Percentiles rank a stretch among this genome's conserved stretches.
These are phyloP conservation scores for Brachionus rubens DNA, from an alignment of 1,140 invertebrate genomes.

Conservation along the genomic window DNA sequence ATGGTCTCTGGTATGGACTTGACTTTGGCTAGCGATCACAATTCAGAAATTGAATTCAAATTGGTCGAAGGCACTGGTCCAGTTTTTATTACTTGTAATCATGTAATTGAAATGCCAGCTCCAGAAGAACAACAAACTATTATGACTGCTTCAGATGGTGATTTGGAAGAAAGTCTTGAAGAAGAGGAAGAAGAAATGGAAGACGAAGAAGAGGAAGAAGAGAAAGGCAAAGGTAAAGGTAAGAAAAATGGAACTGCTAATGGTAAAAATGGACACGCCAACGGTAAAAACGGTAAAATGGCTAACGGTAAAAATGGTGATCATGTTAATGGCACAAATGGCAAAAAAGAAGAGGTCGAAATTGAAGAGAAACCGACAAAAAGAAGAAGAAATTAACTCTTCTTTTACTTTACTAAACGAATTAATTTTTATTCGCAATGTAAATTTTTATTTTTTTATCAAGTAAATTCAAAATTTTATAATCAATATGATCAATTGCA, in stretches of 20 bases:
- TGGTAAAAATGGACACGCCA: background rate
- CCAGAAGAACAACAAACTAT: background rate
- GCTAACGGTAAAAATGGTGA: constrained; percentile 34
- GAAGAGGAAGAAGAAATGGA: constrained; percentile 49
- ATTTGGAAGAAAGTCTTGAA: constrained; percentile 48
- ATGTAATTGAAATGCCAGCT: constrained; percentile 51
- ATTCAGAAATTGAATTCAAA: constrained; percentile 50
- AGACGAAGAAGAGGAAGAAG: constrained; percentile 44
- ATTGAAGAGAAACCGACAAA: constrained; percentile 25
- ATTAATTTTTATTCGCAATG: background rate
- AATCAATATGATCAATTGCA: too few relatives aligned
- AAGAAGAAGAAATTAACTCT: background rate
- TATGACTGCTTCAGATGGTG: constrained; percentile 49
- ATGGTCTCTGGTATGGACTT: constrained; percentile 52
- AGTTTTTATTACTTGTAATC: constrained; percentile 51
- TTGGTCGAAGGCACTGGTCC: constrained; percentile 52
- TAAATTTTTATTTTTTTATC: background rate
- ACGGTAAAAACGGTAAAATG: constrained; percentile 37
- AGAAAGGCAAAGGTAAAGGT: background rate
- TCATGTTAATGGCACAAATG: constrained; percentile 19
- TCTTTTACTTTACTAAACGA: too few relatives aligned
- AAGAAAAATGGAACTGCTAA: constrained; percentile 22
- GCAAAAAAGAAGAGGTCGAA: constrained; percentile 24
- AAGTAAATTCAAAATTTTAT: too few relatives aligned
- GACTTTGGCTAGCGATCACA: constrained; percentile 50